A percentile compares a stretch with the other conserved stretches of the same genome.
Conservation (phyloP, 1,140 invertebrate genomes). For the Paramacrobiotus metropolitanus region DNA sequence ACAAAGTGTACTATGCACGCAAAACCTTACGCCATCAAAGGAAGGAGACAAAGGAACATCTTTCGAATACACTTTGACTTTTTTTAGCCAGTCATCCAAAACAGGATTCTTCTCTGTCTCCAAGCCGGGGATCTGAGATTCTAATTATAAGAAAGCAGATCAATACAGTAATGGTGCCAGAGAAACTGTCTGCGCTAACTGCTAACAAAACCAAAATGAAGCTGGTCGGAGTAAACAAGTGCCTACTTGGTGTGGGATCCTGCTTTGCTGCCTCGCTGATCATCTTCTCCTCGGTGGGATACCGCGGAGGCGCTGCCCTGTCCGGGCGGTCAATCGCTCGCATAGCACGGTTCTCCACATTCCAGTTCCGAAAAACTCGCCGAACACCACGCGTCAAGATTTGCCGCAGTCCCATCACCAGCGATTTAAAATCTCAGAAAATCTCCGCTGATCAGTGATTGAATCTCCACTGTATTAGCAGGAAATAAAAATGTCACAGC, state of each 20-base stretch:
- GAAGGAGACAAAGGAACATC: background rate
- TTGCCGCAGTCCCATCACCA: background rate
- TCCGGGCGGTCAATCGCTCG: background rate
- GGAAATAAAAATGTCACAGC: too few species aligned
- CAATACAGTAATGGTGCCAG: background rate
- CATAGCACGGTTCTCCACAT: background rate
- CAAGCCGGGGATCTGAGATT: background rate
- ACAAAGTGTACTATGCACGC: too few species aligned
- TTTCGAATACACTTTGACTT: background rate
- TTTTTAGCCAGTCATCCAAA: background rate
- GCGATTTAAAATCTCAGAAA: background rate
- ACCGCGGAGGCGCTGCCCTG: background rate
- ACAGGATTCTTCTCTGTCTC: background rate
- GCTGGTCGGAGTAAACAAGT: background rate
- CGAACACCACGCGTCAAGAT: too few species aligned
- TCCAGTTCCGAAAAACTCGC: slow-evolving; percentile 2
- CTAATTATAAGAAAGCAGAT: background rate
- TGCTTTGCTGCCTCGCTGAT: background rate
- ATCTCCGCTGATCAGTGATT: too few species aligned
- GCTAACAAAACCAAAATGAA: background rate
- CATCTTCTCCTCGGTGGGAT: background rate
- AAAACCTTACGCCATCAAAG: too few species aligned
- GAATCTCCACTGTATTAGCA: too few species aligned
- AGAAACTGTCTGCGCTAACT: background rate
- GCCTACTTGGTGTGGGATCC: background rate